Base-by-base conservation (phyloP, 1,140 invertebrate species). In the Camponotus pennsylvanicus region DNA sequence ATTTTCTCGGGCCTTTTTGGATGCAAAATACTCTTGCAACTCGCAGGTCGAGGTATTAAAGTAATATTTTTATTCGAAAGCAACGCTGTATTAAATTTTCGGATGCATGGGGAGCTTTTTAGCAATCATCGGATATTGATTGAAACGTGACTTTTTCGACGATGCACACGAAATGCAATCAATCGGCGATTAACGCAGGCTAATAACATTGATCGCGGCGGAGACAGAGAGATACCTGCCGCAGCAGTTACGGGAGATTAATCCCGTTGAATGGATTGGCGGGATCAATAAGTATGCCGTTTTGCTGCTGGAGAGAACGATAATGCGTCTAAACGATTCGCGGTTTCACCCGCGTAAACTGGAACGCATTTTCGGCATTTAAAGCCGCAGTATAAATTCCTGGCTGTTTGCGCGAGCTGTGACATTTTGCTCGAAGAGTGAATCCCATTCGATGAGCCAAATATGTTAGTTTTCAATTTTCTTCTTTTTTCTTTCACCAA, bases 301-400 rank as follows among this genome's bases (percentile, higher is more conserved):
- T 52, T 52, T 52, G 18, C 49, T 52, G 15, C n/a, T 5, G 21
- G 13, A 18, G 8, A n/a, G 8, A 34, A 67, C 7, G 34, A 69
- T 42, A 69, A 34, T 34, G 34, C 40, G 57, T 52, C 63, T 45
- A 13, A 32, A 40, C 21, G 13, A 59, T n/a, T 59, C 5, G 64
- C 78, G 37, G 57, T 69, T n/a, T 42, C 2, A 5, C 9, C 34
- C 40, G n/a, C 13, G 13, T 18, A 27, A 40, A 59, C 42, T 77
- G n/a, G 15, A 59, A 27, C 11, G 3, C 0, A 18, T 15, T 67
- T 21, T 37, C 32, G 21, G 32, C 21, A 21, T 32, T 32, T 42
- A 11, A n/a, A 78, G 18, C 27, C 5, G 61, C 34, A n/a, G 13
- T 52, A 79, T 79, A 79, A 79, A 79, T 79, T 52, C 21, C 32